These are phyloP conservation scores for Megalonaias nervosa DNA, from an alignment of 1,140 invertebrate genomes.

Conservation along the genomic window DNA sequence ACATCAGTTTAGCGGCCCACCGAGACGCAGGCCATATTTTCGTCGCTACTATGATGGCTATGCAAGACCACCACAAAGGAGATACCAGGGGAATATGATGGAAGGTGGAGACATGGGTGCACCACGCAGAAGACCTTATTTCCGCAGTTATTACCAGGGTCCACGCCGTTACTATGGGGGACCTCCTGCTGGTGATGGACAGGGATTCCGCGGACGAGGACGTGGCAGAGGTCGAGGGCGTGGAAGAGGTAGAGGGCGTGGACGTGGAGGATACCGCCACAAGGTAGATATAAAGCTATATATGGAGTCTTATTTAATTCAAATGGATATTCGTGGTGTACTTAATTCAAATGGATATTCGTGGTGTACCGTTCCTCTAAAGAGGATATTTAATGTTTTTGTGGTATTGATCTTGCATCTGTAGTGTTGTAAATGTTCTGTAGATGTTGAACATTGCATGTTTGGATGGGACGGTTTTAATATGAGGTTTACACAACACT, in stretches of 20 bases:
- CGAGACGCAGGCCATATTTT: not conserved
- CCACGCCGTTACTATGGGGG: conserved; percentile 37
- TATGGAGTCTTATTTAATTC: not conserved
- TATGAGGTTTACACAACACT: too few relatives aligned
- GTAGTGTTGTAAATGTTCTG: too few relatives aligned
- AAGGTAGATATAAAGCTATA: conserved; percentile 6
- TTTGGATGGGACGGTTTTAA: too few relatives aligned
- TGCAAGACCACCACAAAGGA: not conserved
- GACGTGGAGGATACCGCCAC: conserved; percentile 16
- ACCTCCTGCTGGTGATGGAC: conserved; percentile 34
- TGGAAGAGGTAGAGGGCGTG: conserved; percentile 25
- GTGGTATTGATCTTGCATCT: too few relatives aligned
- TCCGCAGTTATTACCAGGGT: conserved; percentile 29
- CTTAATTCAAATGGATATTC: too few relatives aligned
- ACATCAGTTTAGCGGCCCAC: not conserved
- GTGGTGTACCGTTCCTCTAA: too few relatives aligned
- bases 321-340: too few relatives aligned
- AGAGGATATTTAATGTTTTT: too few relatives aligned
- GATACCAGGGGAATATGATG: conserved; percentile 1
- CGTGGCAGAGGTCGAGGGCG: conserved; percentile 45
- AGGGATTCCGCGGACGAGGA: conserved; percentile 34
- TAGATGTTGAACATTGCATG: too few relatives aligned
- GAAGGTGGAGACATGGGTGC: not conserved
- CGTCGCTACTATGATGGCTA: too few relatives aligned
- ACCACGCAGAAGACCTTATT: conserved; percentile 22